A percentile compares a stretch with the other conserved stretches of the same genome.
These are phyloP conservation scores for Pelobates fuscus DNA, from an alignment of 2,113 vertebrate genomes.

Conservation along the genomic window DNA sequence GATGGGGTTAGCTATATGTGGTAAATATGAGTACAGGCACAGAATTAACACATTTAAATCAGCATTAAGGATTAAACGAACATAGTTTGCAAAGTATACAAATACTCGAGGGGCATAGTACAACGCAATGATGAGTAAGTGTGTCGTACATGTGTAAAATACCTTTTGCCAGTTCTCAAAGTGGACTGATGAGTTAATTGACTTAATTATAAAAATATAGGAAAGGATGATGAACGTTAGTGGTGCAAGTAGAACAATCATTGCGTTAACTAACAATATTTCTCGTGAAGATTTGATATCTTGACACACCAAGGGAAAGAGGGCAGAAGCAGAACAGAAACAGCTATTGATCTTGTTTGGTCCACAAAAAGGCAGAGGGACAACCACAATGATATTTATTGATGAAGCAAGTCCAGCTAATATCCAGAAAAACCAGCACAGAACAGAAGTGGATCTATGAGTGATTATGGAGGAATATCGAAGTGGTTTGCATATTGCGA, in stretches of 20 bases:
- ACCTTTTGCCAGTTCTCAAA: not conserved
- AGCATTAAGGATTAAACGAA: not conserved
- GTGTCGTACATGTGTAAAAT: constrained; percentile 15
- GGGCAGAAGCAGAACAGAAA: constrained; percentile 52
- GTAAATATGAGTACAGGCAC: constrained; percentile 2
- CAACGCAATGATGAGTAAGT: constrained; percentile 3
- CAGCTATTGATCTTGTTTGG: constrained; percentile 56
- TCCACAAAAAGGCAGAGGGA: constrained; percentile 56
- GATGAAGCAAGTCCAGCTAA: constrained; percentile 50
- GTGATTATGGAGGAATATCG: constrained; percentile 64
- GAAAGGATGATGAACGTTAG: constrained; percentile 7
- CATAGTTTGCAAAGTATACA: not conserved
- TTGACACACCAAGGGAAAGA: constrained; percentile 52
- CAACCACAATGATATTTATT: constrained; percentile 37
- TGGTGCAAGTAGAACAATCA: constrained; percentile 8
- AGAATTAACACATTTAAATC: constrained; percentile 2
- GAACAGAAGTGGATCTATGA: not conserved
- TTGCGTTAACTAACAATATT: not conserved
- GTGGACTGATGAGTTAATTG: not conserved
- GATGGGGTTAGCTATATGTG: constrained; percentile 21
- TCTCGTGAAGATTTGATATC: not conserved
- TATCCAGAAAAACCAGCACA: constrained; percentile 20
- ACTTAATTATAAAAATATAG: constrained; percentile 3
- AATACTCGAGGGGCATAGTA: constrained; percentile 15
- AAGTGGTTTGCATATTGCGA: constrained; percentile 67